These are phyloP conservation scores for Alfaro cultratus DNA, from an alignment of 2,797 vertebrate genomes.

Conservation along the genomic window DNA sequence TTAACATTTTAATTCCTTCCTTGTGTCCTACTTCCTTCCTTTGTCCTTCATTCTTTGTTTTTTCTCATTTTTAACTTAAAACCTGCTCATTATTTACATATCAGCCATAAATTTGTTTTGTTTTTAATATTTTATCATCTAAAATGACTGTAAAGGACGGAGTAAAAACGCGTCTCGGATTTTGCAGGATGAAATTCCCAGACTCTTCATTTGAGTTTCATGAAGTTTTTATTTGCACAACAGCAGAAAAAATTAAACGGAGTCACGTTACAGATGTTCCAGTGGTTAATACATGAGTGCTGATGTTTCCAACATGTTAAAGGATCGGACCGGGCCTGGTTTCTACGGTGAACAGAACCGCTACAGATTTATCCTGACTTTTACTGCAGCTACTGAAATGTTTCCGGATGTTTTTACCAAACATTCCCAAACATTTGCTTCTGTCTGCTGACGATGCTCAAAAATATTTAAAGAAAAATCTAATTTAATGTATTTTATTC, in stretches of 20 bases:
- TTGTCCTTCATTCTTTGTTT: background rate
- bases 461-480: too few species aligned
- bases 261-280: conserved; percentile 65
- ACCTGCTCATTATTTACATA: background rate
- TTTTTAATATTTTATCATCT: background rate
- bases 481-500: too few species aligned
- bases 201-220: conserved; percentile 24
- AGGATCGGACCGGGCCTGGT: conserved; percentile 7
- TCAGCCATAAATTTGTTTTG: background rate
- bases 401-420: too few species aligned
- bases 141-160: background rate
- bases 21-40: background rate
- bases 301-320: conserved; percentile 24
- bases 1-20: background rate
- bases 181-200: background rate
- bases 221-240: conserved; percentile 80
- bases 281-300: conserved; percentile 51
- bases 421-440: too few species aligned
- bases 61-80: background rate
- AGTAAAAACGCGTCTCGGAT: background rate
- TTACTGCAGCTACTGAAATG: too few species aligned
- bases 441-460: too few species aligned
- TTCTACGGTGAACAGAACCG: background rate
- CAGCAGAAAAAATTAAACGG: conserved; percentile 77
- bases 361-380: background rate